Evolutionary conservation across 2,797 vertebrate species (phyloP).

Genomic region (Falco biarmicus): DNA sequence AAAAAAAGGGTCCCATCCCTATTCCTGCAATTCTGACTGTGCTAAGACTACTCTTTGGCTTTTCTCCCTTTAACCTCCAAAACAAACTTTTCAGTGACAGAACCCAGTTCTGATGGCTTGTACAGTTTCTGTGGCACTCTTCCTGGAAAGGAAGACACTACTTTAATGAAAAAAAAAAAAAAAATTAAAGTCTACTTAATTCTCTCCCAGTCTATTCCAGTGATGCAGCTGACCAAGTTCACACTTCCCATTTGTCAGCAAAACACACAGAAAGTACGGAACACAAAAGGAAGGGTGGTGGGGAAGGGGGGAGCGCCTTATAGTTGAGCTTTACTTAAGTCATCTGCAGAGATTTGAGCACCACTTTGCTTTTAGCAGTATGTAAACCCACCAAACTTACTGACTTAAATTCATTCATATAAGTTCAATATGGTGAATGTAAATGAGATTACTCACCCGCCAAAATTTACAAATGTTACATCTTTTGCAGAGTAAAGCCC

Average conservation of each 20-base stretch:
- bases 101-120: neutral
- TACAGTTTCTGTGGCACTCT: neutral
- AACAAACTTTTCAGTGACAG: neutral
- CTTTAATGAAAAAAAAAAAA: neutral
- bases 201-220: neutral
- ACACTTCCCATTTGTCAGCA: neutral
- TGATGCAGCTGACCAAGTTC: neutral
- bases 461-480: neutral
- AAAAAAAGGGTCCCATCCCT: neutral
- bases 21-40: neutral
- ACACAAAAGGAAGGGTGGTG: neutral
- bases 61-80: neutral
- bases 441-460: neutral
- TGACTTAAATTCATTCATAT: neutral
- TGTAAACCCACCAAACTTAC: neutral
- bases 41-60: neutral
- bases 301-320: neutral
- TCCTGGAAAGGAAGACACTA: neutral
- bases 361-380: neutral
- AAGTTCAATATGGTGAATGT: neutral
- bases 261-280: neutral
- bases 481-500: neutral
- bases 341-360: neutral
- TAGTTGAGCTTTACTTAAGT: neutral
- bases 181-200: neutral